phyloP scores from a whole-genome alignment of 2,113 vertebrate genomes.

The Oncorhynchus nerka region DNA sequence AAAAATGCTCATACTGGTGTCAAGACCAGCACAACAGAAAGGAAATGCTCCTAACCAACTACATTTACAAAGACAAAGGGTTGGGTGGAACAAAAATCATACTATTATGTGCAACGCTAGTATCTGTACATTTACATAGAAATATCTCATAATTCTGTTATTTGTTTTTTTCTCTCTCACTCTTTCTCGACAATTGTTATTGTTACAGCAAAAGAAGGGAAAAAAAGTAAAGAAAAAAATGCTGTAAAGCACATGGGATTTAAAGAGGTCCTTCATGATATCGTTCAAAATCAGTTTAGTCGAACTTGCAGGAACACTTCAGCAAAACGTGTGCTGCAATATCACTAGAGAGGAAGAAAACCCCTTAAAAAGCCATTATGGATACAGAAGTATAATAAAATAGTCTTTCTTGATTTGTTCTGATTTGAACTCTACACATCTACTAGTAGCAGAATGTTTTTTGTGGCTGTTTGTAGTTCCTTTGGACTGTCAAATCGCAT shows the following conservation, averaged over 20 bases:
- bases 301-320: constrained; percentile 68
- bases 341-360: constrained; percentile 78
- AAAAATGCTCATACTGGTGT: constrained; percentile 60
- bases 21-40: constrained; percentile 89
- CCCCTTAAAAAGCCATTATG: constrained; percentile 79
- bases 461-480: constrained; percentile 73
- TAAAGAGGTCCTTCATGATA: constrained; percentile 74
- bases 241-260: constrained; percentile 80
- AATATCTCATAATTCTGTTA: constrained; percentile 89
- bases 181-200: constrained; percentile 81
- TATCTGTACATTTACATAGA: constrained; percentile 99
- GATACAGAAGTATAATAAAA: constrained; percentile 85
- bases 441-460: constrained; percentile 35
- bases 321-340: constrained; percentile 75
- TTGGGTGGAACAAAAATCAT: constrained; percentile 86
- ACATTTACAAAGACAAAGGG: constrained; percentile 93
- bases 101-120: constrained; percentile 96
- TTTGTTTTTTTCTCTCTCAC: constrained; percentile 79
- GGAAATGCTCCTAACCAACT: constrained; percentile 82
- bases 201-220: constrained; percentile 82
- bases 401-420: constrained; percentile 66
- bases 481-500: constrained; percentile 75
- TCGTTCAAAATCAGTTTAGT: constrained; percentile 69
- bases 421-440: constrained; percentile 56
- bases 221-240: constrained; percentile 51